phyloP scores from a whole-genome alignment of 1,140 invertebrate genomes.

The Heliconius congener region DNA sequence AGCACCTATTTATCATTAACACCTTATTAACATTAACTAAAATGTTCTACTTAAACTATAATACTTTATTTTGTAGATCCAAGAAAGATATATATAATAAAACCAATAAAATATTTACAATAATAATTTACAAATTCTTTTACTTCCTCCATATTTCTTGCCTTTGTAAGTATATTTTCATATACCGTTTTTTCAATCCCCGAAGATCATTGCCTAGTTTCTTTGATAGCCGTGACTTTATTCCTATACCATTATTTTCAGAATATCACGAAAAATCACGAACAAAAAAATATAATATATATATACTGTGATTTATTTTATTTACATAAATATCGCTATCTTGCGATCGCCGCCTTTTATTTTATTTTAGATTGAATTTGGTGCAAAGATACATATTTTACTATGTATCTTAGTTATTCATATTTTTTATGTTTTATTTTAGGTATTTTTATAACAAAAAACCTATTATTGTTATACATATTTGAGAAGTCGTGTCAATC shows the following conservation, averaged over 20 bases:
- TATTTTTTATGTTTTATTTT: too few relatives aligned
- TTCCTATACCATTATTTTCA: not conserved
- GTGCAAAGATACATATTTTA: too few relatives aligned
- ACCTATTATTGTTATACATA: too few relatives aligned
- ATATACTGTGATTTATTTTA: not conserved
- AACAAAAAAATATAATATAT: not conserved
- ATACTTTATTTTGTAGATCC: too few relatives aligned
- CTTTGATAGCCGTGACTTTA: slow-evolving; percentile 25
- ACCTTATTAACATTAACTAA: too few relatives aligned
- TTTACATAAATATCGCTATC: not conserved
- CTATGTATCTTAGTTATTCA: too few relatives aligned
- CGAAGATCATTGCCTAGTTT: slow-evolving; percentile 23
- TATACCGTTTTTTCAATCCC: slow-evolving; percentile 22
- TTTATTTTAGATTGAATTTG: too few relatives aligned
- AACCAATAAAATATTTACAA: not conserved
- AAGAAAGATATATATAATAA: not conserved
- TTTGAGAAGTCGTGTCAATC: too few relatives aligned
- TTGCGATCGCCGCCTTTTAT: not conserved
- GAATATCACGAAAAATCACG: not conserved
- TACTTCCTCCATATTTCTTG: not conserved
- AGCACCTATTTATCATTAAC: too few relatives aligned
- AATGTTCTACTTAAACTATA: too few relatives aligned
- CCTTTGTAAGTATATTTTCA: slow-evolving; percentile 28
- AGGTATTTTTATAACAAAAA: too few relatives aligned
- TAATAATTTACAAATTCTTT: not conserved